phyloP scores from a whole-genome alignment of 2,113 vertebrate species.

The Hippolais icterina region DNA sequence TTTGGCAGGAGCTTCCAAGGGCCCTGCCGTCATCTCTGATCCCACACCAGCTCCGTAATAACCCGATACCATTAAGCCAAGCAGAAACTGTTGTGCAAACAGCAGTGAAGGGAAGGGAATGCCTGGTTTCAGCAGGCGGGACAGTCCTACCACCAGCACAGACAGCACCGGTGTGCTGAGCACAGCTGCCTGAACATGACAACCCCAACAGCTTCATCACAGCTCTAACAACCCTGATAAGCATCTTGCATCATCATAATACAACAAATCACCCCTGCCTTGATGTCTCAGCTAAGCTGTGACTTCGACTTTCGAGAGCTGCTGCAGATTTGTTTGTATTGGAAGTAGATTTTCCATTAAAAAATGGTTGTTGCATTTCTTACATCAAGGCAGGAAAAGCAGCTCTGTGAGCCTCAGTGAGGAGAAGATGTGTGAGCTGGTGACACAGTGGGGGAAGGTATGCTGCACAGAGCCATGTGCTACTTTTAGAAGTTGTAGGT shows the following conservation, averaged over 20 bases:
- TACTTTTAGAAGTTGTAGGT: not conserved
- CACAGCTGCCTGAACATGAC: not conserved
- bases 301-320: not conserved
- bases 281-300: not conserved
- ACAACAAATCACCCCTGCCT: not conserved
- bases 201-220: not conserved
- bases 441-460: not conserved
- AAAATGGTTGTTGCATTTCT: not conserved
- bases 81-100: not conserved
- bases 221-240: not conserved
- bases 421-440: not conserved
- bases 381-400: not conserved
- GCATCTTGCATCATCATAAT: not conserved
- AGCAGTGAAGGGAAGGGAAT: not conserved
- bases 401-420: not conserved
- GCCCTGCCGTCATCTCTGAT: not conserved
- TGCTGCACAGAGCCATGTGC: not conserved
- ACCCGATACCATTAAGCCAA: not conserved
- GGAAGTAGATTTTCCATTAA: not conserved
- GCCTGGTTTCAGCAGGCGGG: not conserved
- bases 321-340: not conserved
- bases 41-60: accelerated
- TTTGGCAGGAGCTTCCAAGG: not conserved
- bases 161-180: accelerated
- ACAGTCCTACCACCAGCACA: not conserved